Evolutionary conservation across 2,113 vertebrate genomes (phyloP).

Genomic region (Syrmaticus mikado): DNA sequence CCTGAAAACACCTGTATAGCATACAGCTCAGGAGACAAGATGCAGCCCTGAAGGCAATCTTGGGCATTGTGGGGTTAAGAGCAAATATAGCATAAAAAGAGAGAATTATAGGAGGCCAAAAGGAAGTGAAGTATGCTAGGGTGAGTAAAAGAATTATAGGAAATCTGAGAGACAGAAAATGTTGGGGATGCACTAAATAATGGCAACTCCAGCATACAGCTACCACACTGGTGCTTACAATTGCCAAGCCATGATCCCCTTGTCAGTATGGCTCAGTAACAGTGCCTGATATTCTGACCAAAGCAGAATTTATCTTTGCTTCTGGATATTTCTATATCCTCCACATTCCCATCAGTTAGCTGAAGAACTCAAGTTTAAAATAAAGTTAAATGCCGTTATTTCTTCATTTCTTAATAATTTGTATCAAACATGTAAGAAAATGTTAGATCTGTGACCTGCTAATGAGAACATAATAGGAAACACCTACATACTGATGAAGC

Average conservation of each 20-base stretch:
- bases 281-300: not conserved
- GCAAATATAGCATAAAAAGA: not conserved
- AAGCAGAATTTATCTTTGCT: not conserved
- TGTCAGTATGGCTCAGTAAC: not conserved
- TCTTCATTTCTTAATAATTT: not conserved
- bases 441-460: not conserved
- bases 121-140: not conserved
- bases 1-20: not conserved
- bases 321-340: not conserved
- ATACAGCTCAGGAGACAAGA: fast-evolving
- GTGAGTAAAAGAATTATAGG: not conserved
- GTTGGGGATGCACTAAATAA: not conserved
- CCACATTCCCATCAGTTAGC: not conserved
- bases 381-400: not conserved
- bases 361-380: not conserved
- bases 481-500: not conserved
- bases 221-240: not conserved
- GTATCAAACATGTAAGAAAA: not conserved
- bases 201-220: not conserved
- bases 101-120: not conserved
- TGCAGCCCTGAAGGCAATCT: not conserved
- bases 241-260: not conserved
- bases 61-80: not conserved
- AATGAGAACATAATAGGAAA: not conserved
- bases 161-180: not conserved